Evolutionary conservation across 2,113 vertebrate genomes (phyloP), one percentile per base, ranked within the genome.

Genomic region (Melozone crissalis): DNA sequence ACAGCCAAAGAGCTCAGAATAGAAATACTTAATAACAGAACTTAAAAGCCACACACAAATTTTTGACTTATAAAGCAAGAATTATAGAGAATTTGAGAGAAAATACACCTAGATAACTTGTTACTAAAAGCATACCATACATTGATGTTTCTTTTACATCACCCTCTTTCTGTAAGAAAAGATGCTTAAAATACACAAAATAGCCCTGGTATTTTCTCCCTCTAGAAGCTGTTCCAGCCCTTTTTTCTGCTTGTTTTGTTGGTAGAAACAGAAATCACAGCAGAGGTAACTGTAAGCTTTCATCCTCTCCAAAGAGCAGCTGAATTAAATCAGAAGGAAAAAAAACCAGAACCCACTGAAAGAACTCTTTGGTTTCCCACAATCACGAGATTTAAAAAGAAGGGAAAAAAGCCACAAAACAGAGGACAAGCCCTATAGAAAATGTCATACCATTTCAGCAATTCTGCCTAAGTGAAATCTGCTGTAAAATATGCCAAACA

Each of bases 401-500:
- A n/a, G 30, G 24, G 8, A 35, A 35, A 39, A 41, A n/a, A 47
- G 24, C 24, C 41, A 61, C 8, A 51, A 81, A 74, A 80, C 17
- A 81, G 59, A 54, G 46, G 11, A 21, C 3, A 41, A 57, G 5
- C 37, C 28, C 43, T 63, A 16, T 1, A 33, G 35, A 54, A 67
- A 77, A 63, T 20, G 28, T 41, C 31, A 23, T 2, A 39, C 4
- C 15, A 17, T 23, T 81, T 27, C 15, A 84, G 11, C 15, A 72
- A 20, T 19, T 78, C 41, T 27, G 15, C 26, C 39, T 22, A 62
- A 46, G 59, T 6, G 3, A 73, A 49, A 62, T 13, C 13, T n/a
- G 22, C 15, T 27, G n/a, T 44, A 80, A 84, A 61, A 51, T 1
- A 0, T 9, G 12, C 13, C 35, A 66, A 43, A 63, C 0, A 37